phyloP scores from a whole-genome alignment of 1,140 invertebrate genomes.

The Heliconius eleuchia region DNA sequence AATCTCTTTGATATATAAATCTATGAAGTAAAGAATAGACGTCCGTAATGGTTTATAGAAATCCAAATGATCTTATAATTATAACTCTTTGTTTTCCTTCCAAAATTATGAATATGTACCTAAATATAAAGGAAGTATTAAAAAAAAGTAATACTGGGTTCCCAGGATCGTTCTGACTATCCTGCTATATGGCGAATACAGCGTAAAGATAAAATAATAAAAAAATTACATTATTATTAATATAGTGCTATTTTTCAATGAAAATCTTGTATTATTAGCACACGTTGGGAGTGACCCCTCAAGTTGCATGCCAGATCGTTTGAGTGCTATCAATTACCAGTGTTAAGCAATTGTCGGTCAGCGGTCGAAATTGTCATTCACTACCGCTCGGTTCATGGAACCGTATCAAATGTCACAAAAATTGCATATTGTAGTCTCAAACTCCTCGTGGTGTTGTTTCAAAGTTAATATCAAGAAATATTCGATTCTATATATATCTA shows the following conservation, averaged over 20 bases:
- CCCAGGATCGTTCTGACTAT: too few relatives aligned
- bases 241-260: neutral
- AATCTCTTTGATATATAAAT: neutral
- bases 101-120: too few relatives aligned
- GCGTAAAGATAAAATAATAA: too few relatives aligned
- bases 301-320: constrained; percentile 20
- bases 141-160: too few relatives aligned
- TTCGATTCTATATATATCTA: too few relatives aligned
- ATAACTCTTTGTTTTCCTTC: too few relatives aligned
- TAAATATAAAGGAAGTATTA: too few relatives aligned
- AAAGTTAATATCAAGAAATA: neutral
- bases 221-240: neutral
- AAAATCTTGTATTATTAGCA: neutral
- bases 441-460: neutral
- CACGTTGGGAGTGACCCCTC: constrained; percentile 17
- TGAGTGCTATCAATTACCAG: constrained; percentile 27
- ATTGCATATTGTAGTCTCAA: neutral
- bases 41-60: neutral
- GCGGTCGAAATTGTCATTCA: constrained; percentile 22
- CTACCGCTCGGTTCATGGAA: constrained; percentile 13
- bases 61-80: neutral
- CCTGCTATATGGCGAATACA: too few relatives aligned
- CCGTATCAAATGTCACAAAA: constrained; percentile 10
- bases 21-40: neutral
- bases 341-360: constrained; percentile 29